Base-by-base conservation (phyloP, 35 echinoderm and acorn worm genomes). In the Acanthaster planci region DNA sequence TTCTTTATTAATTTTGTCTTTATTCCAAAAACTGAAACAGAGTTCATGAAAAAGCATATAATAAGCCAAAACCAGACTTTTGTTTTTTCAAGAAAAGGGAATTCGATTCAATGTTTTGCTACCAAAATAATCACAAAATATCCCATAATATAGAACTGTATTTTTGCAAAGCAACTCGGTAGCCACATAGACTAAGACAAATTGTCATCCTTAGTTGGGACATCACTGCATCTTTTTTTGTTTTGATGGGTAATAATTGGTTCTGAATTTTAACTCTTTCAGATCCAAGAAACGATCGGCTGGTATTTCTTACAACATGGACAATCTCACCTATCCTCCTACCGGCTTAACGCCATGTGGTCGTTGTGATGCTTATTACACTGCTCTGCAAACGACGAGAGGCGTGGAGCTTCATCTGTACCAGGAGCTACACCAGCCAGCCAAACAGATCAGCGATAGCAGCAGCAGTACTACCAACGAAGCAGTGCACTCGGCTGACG, bases 391-490 rank as follows among this genome's bases (percentile, higher is more conserved):
- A 26, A 72, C 64, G 21, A 72, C 64, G 1, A 21, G 64, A 34
- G 64, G 64, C 64, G 64, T 72, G 1, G 64, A 72, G 64, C 29
- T 72, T 14, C 64, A 72, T 26, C 34, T 72, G 30, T 72, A 72
- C 64, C 64, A 72, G 30, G 64, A 72, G 8, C 64, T 72, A 10
- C 64, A 72, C 64, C 64, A 72, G 30, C 64, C 64, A 72, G 64
- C 64, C 7, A 35, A n/a, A 26, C 0, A 7, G 30, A 72, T 31
- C 26, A 72, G 26, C 64, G 15, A 10, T 9, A 34, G 34, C 64
- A 72, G 23, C 22, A 34, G 64, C 64, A 72, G 64, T 26, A 72
- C 26, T 72, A 72, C 64, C 64, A 72, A 72, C 29, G 64, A 72
- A 29, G 64, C 26, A 6, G 8, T 72, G 23, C 64, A 72, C 64